A percentile compares a stretch with the other conserved stretches of the same genome.
phyloP scores from a whole-genome alignment of 1,140 invertebrate species.

The Dendrolimus punctatus region DNA sequence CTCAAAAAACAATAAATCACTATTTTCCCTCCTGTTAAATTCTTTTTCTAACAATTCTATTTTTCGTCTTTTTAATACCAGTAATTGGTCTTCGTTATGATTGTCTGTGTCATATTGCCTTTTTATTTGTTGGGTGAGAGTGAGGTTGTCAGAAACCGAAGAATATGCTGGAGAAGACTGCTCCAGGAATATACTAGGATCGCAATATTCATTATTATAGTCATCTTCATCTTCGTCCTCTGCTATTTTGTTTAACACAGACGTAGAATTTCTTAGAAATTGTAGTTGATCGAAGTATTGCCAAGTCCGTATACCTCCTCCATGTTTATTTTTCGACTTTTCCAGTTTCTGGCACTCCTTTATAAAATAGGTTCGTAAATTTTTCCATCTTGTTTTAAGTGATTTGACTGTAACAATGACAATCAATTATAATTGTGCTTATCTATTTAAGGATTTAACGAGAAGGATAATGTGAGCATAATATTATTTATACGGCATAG shows the following conservation, averaged over 20 bases:
- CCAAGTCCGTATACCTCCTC: constrained; percentile 7
- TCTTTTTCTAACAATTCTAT: constrained; percentile 2
- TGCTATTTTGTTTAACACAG: not conserved
- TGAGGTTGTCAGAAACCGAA: not conserved
- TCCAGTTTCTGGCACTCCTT: constrained; percentile 12
- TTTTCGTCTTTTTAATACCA: constrained; percentile 1
- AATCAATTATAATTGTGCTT: not conserved
- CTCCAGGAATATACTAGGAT: not conserved
- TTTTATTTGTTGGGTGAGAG: not conserved
- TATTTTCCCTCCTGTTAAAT: constrained; percentile 2
- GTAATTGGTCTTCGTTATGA: not conserved
- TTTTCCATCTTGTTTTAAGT: constrained; percentile 16
- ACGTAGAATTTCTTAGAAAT: constrained; percentile 5
- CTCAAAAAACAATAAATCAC: constrained; percentile 18
- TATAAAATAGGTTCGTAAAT: constrained; percentile 14
- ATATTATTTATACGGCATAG: too few species aligned
- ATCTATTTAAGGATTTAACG: not conserved
- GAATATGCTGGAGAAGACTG: not conserved
- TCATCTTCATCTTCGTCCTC: constrained; percentile 5
- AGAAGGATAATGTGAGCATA: not conserved
- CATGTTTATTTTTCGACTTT: not conserved
- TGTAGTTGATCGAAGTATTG: constrained; percentile 12
- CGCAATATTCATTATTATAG: not conserved
- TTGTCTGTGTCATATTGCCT: not conserved
- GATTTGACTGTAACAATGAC: constrained; percentile 14